Percentiles rank a stretch among this genome's conserved stretches.
These are phyloP conservation scores for Drosophila nr. fundita DNA, from an alignment of 2,888 invertebrate genomes.

Conservation along the genomic window DNA sequence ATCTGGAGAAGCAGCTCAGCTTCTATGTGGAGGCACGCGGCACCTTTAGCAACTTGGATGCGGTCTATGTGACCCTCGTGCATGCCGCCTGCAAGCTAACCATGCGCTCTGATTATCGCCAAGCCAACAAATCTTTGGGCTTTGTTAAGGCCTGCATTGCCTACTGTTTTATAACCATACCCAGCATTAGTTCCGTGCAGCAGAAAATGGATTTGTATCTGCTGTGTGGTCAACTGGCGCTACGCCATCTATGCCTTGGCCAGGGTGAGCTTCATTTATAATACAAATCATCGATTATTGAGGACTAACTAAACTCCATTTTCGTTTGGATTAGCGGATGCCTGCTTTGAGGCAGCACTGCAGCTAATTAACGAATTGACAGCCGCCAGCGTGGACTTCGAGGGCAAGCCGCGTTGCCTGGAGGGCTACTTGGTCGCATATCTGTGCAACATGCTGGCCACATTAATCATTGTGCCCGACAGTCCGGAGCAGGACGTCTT, in stretches of 20 bases:
- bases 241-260: constrained; percentile 95
- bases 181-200: constrained; percentile 94
- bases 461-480: constrained; percentile 93
- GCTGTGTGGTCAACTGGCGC: constrained; percentile 94
- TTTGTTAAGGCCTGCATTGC: constrained; percentile 97
- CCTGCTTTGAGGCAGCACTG: constrained; percentile 95
- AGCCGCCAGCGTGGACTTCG: constrained; percentile 88
- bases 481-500: constrained; percentile 95
- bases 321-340: constrained; percentile 90
- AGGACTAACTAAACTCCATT: not conserved
- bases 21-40: constrained; percentile 97
- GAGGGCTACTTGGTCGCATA: constrained; percentile 90
- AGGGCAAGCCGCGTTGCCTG: constrained; percentile 90
- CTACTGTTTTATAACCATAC: constrained; percentile 97
- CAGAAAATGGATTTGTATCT: constrained; percentile 93
- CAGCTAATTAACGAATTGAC: constrained; percentile 92
- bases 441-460: constrained; percentile 92
- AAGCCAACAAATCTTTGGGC: constrained; percentile 92
- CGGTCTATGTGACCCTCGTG: constrained; percentile 93
- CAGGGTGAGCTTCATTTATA: constrained; percentile 88
- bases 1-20: constrained; percentile 95
- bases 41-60: constrained; percentile 95
- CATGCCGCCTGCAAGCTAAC: constrained; percentile 94
- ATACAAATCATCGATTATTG: not conserved
- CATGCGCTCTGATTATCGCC: constrained; percentile 89